These are phyloP conservation scores for Phengaris alcon DNA, from an alignment of 2,888 invertebrate species.

Conservation along the genomic window DNA sequence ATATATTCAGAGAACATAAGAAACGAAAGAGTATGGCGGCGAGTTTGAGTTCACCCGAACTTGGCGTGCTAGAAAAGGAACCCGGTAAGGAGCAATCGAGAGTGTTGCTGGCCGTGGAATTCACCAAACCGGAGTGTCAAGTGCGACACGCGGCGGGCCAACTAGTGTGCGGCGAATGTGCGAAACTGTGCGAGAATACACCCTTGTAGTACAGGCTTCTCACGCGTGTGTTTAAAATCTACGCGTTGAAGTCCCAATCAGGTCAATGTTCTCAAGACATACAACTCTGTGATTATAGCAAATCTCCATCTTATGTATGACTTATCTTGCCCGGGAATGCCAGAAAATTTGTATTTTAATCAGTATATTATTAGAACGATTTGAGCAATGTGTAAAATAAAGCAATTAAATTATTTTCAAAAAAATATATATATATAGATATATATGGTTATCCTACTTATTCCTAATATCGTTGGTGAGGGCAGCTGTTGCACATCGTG, in stretches of 20 bases:
- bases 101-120: conserved; percentile 69
- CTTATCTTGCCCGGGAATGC: conserved; percentile 46
- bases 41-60: conserved; percentile 72
- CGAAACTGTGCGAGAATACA: conserved; percentile 50
- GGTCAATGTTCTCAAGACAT: conserved; percentile 39
- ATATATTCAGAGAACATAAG: conserved; percentile 42
- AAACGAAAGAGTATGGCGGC: conserved; percentile 49
- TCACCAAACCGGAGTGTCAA: conserved; percentile 49
- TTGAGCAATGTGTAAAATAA: not conserved
- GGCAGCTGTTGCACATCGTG: conserved; percentile 25
- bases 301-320: conserved; percentile 47
- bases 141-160: conserved; percentile 49
- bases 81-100: conserved; percentile 47
- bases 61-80: conserved; percentile 47
- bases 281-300: conserved; percentile 43
- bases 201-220: conserved; percentile 73
- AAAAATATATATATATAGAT: not conserved
- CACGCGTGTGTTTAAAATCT: conserved; percentile 74
- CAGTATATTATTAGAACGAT: conserved; percentile 11
- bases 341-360: conserved; percentile 27
- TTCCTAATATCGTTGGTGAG: not conserved
- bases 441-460: conserved; percentile 35
- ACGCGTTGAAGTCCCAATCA: conserved; percentile 55
- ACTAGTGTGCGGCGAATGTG: conserved; percentile 54
- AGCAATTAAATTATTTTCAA: not conserved